Percentiles rank a stretch among this genome's conserved stretches.
phyloP scores from a whole-genome alignment of 2,888 invertebrate species.

The Luperina testacea region DNA sequence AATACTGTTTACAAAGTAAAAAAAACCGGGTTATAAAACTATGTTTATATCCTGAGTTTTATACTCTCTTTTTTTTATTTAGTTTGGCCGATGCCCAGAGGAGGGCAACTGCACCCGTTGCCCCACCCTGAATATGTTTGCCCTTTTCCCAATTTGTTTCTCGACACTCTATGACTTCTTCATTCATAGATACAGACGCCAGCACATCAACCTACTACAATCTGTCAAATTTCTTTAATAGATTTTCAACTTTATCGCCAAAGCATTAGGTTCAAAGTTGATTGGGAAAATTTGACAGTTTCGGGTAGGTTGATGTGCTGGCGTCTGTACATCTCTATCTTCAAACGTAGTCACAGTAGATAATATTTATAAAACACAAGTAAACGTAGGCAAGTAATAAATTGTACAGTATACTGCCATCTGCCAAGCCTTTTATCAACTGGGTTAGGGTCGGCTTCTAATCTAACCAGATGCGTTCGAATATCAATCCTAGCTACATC shows the following conservation, averaged over 20 bases:
- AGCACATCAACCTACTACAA: no score
- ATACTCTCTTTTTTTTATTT: neutral
- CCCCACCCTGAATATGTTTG: neutral
- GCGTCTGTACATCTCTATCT: no score
- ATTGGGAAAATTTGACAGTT: no score
- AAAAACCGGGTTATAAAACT: neutral
- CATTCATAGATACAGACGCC: no score
- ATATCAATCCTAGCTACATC: constrained; percentile 6
- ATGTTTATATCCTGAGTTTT: neutral
- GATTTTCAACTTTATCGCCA: no score
- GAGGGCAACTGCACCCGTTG: neutral
- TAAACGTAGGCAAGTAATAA: neutral
- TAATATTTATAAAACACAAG: neutral
- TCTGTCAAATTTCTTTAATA: no score
- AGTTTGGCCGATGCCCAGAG: neutral
- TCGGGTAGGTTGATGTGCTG: no score
- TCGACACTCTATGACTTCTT: neutral
- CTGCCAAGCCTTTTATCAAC: constrained; percentile 4
- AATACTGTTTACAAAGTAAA: neutral
- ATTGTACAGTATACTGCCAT: constrained; percentile 12
- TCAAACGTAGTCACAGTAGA: neutral
- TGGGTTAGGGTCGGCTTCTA: constrained; percentile 43
- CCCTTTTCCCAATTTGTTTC: neutral
- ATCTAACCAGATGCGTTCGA: constrained; percentile 26
- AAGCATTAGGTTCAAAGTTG: no score